Base-by-base conservation (phyloP, 2,888 invertebrate genomes). In the Eristalis arbustorum region DNA sequence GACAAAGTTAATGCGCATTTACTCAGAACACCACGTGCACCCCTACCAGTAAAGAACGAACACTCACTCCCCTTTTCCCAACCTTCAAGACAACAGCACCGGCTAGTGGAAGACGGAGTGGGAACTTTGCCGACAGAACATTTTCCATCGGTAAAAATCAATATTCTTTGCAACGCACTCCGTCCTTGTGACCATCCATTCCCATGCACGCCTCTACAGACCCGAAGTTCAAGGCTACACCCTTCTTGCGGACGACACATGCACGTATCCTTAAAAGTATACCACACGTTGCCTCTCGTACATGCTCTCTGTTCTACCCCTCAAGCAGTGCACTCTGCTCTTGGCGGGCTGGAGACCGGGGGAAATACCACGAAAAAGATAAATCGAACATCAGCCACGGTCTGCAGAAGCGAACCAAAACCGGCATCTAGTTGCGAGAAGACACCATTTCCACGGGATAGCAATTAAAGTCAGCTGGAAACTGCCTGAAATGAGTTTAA, bases 381-480 rank as follows among this genome's bases (percentile, higher is more conserved):
- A 49, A 49, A 49, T 49, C 49, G 49, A 18, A 49, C 42, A 42
- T 13, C 37, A 37, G 13, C 37, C 37, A 13, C 18, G 42, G n/a
- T n/a, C 42, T 6, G 42, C 6, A 4, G 4, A 18, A 18, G n/a
- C 1, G 49, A n/a, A 18, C 14, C 18, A 18, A 18, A 8, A 18
- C 49, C 42, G 14, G 6, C 49, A 49, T 18, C 49, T n/a, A n/a
- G 18, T 18, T 8, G 18, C 18, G 18, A 18, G 18, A 42, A 49
- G 18, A 49, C 10, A 34, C 49, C 31, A 64, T 71, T 23, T 63
- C 25, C 57, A n/a, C 56, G 18, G 14, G 57, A 57, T 57, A 40
- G 22, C 63, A 64, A 80, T 73, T 74, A 80, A 62, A 67, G 72
- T 67, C 72, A 49, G 61, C 61, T 66, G 34, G 42, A 25, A 66